Conservation (phyloP, 2,113 vertebrate species). For the Camelus bactrianus region DNA sequence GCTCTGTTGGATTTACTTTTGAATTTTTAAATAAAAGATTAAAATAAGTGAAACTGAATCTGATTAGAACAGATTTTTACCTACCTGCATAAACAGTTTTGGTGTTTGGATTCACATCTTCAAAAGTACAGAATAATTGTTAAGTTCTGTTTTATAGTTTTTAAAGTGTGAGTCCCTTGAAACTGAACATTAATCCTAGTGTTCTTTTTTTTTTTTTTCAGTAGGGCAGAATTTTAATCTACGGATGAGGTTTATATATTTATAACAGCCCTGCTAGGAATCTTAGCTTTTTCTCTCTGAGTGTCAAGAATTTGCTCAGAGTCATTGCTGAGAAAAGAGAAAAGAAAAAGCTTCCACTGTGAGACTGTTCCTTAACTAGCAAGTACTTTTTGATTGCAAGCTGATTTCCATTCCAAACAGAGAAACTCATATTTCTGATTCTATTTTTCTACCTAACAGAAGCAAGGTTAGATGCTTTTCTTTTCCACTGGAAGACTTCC, state of each 20-base stretch:
- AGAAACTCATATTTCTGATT: background rate
- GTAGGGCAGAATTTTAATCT: background rate
- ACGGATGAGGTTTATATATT: background rate
- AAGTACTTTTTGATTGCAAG: background rate
- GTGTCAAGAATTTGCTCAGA: background rate
- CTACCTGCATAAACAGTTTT: background rate
- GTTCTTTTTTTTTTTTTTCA: background rate
- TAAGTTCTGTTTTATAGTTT: background rate
- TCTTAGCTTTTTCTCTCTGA: background rate
- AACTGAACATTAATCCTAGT: background rate
- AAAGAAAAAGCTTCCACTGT: background rate
- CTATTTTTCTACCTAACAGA: conserved; percentile 30
- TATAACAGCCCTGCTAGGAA: background rate
- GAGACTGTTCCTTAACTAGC: background rate
- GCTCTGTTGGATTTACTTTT: background rate
- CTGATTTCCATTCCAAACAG: conserved; percentile 33
- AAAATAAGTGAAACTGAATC: background rate
- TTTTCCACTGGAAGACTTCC: background rate
- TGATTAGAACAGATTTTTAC: background rate
- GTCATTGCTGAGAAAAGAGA: background rate
- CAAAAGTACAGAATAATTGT: background rate
- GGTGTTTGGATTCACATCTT: conserved; percentile 24
- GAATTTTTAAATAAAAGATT: conserved; percentile 14
- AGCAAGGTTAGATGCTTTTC: background rate
- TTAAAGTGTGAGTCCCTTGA: background rate